phyloP scores from a whole-genome alignment of 2,888 invertebrate species.

The Argyresthia albistria region DNA sequence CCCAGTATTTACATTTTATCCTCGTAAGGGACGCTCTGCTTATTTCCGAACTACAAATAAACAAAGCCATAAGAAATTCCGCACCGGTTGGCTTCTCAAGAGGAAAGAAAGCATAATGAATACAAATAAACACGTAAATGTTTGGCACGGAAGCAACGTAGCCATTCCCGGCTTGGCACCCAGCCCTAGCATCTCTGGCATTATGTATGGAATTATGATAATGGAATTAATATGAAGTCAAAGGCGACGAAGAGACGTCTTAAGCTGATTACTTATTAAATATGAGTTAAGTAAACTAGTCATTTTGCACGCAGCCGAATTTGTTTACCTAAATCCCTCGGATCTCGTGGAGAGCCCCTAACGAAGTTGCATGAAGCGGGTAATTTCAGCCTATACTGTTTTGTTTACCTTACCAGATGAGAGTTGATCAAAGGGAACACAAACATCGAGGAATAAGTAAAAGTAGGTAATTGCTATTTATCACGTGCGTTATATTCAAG shows the following conservation, averaged over 20 bases:
- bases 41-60: not conserved
- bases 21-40: not conserved
- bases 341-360: not conserved
- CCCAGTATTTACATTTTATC: not conserved
- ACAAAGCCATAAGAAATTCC: too few relatives aligned
- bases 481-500: too few relatives aligned
- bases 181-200: not conserved
- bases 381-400: not conserved
- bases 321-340: not conserved
- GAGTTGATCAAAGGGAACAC: too few relatives aligned
- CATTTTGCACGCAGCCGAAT: not conserved
- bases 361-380: not conserved
- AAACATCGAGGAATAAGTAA: not conserved
- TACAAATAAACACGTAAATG: slow-evolving; percentile 15
- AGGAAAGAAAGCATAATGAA: slow-evolving; percentile 12
- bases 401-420: too few relatives aligned
- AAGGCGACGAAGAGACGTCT: not conserved
- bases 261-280: slow-evolving; percentile 1
- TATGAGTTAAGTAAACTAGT: not conserved
- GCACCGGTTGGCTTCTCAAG: not conserved
- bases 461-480: slow-evolving; percentile 16
- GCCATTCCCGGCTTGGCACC: slow-evolving; percentile 4
- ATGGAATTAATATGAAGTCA: slow-evolving; percentile 7
- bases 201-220: slow-evolving; percentile 5
- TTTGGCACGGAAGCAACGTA: slow-evolving; percentile 9